A percentile compares a stretch with the other conserved stretches of the same genome.
These are phyloP conservation scores for Corythaeola cristata DNA, from an alignment of 2,113 vertebrate genomes.

Conservation along the genomic window DNA sequence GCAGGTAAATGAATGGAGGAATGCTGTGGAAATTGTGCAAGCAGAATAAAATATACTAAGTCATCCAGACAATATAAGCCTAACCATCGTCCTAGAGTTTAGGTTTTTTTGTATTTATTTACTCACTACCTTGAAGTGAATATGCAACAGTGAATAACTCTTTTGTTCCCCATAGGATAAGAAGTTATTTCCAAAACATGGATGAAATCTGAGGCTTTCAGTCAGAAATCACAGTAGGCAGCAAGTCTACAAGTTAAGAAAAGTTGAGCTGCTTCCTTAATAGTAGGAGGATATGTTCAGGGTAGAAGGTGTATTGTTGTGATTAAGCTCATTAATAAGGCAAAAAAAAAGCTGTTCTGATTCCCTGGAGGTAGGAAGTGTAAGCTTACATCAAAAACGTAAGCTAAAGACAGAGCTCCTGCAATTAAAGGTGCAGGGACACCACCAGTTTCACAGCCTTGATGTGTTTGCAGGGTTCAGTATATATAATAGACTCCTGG, in stretches of 20 bases:
- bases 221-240: neutral
- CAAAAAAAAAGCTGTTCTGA: neutral
- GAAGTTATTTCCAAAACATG: neutral
- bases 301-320: neutral
- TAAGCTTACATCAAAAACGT: neutral
- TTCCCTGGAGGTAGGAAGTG: neutral
- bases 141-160: neutral
- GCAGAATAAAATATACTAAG: neutral
- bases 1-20: neutral
- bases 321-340: neutral
- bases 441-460: neutral
- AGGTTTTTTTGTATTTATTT: neutral
- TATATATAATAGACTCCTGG: fast-evolving
- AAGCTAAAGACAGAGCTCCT: neutral
- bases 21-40: neutral
- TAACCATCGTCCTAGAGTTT: neutral
- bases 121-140: neutral
- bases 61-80: neutral
- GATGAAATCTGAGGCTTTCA: neutral
- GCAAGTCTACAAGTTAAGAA: neutral
- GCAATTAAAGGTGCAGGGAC: neutral
- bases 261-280: neutral
- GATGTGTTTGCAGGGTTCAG: neutral
- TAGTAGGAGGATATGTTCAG: neutral
- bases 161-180: neutral